Base-by-base conservation (phyloP, 2,797 vertebrate species). In the Anomalospiza imberbis region DNA sequence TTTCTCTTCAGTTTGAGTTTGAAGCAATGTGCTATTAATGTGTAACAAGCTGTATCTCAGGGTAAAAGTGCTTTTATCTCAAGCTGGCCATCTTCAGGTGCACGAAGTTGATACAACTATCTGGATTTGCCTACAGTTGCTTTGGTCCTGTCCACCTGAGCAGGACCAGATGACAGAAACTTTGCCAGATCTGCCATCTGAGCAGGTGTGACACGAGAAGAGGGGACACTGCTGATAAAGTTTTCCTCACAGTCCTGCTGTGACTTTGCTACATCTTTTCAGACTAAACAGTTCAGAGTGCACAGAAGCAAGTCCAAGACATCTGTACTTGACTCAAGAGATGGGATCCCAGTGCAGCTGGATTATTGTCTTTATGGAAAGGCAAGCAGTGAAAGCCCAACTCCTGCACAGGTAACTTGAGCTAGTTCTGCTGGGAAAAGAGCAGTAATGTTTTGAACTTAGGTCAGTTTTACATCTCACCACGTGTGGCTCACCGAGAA, bases 391-490 rank as follows among this genome's bases (percentile, higher is more conserved):
- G 44, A 38, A 31, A 72, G 82, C 8, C n/a, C 48, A 85, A 38
- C 28, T 67, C 38, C 60, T n/a, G 20, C 44, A 66, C 24, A 40
- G 31, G n/a, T 40, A 36, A 45, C 31, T 63, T 9, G 18, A 77
- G 45, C 36, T 31, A 21, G 12, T 28, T 58, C 44, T 65, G 28
- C 48, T 6, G 9, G 13, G 32, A 63, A 42, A 74, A 62, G 17
- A 60, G 34, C 0, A 0, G 38, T 11, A 40, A 28, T 9, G 18
- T 36, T 74, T 14, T 31, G 31, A 36, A 36, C 40, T 15, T 13
- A 50, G 29, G 24, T 73, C 34, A 76, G 29, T 24, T 44, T 48
- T 10, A 24, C 14, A 58, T 10, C 15, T 76, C 51, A 29, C 38
- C 45, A 12, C 26, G 4, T 32, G 28, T 25, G 44, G 40, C 77